Evolutionary conservation across 2,797 vertebrate species (phyloP), one percentile per base, ranked within the genome.

Genomic region (Amazonetta brasiliensis): DNA sequence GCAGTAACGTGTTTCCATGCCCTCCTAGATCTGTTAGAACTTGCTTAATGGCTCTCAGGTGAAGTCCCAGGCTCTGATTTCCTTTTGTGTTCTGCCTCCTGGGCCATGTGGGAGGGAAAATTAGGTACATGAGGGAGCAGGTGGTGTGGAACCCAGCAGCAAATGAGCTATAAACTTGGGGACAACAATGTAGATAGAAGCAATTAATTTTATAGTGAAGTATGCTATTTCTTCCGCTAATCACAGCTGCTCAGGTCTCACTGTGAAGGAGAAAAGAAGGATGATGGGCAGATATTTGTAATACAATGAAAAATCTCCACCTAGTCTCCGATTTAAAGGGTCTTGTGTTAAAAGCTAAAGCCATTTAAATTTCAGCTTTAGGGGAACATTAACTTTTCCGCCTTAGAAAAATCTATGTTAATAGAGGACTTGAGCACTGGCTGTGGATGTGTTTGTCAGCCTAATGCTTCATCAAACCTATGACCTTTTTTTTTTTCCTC

Each of bases 131-230:
- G 77, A 62, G 91, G 79, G 74, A 97, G 94, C 97, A 97, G 91
- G 94, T 97, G 91, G 90, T 94, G 81, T 55, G 90, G 77, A 89
- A 94, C 72, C 56, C 35, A 91, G 64, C 59, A 88, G 84, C 79
- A 97, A 96, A 96, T 89, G 79, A 96, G n/a, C 91, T 95, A 62
- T 48, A 25, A 90, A 96, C 74, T 73, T 54, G 43, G 63, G 19
- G 30, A 93, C 76, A 96, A 74, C 77, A 87, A 88, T 50, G 74
- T 69, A 37, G 89, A 59, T 74, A 94, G 76, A 92, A 94, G 78
- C 91, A 93, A 97, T 97, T 97, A 97, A 94, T 98, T 96, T 95
- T 87, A 78, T 56, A 81, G 69, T 89, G 81, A 89, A 87, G 44
- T 76, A 87, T 33, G 35, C 52, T 92, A n/a, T 94, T 97, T 87